Percentiles rank a stretch among this genome's conserved stretches.
These are phyloP conservation scores for Hydropotes inermis DNA, from an alignment of 2,113 vertebrate genomes.

Conservation along the genomic window DNA sequence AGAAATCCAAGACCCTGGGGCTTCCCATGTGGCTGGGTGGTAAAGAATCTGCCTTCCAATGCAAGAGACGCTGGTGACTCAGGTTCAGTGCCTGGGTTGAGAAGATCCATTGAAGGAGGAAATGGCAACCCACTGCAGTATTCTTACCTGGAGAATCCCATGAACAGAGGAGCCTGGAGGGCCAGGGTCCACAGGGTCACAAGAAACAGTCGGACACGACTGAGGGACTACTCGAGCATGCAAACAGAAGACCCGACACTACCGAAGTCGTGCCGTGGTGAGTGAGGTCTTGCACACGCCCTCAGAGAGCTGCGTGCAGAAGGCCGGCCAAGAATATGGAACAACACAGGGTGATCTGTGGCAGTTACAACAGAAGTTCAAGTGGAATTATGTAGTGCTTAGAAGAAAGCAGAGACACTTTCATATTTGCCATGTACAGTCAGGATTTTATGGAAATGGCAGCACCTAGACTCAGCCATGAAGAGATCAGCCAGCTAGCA, in stretches of 20 bases:
- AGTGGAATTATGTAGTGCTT: neutral
- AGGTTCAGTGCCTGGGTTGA: neutral
- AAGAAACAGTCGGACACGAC: neutral
- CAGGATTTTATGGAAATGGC: neutral
- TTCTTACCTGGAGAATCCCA: neutral
- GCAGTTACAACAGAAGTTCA: neutral
- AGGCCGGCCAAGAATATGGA: neutral
- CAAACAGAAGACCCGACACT: neutral
- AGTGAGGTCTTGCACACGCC: neutral
- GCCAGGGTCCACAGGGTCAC: neutral
- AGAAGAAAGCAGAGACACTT: neutral
- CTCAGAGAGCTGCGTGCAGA: neutral
- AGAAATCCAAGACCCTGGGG: neutral
- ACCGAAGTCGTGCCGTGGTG: too few relatives aligned
- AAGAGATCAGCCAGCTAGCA: neutral
- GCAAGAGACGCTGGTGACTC: neutral
- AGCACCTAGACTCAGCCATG: neutral
- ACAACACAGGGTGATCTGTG: neutral
- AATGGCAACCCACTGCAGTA: neutral
- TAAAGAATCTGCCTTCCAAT: neutral
- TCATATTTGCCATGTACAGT: neutral
- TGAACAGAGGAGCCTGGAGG: neutral
- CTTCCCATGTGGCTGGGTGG: neutral
- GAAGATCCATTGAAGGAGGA: neutral
- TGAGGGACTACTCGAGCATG: rapidly evolving